Evolutionary conservation across 2,113 vertebrate genomes (phyloP).

Genomic region (Aythya baeri): DNA sequence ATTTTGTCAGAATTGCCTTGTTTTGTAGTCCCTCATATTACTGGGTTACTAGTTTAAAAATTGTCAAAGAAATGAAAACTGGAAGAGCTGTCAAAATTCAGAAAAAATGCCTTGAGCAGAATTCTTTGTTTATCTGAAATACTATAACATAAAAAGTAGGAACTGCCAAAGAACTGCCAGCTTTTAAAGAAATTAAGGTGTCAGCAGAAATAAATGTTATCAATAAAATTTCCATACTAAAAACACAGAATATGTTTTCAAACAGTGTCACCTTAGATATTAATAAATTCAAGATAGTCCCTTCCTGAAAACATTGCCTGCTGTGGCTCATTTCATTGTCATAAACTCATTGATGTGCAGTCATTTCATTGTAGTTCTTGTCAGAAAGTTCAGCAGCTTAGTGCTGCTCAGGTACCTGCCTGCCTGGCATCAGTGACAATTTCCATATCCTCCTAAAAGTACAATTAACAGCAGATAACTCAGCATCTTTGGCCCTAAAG

Average conservation of each 20-base stretch:
- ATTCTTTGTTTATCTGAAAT: constrained; percentile 26
- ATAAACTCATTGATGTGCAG: background rate
- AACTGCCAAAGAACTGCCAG: background rate
- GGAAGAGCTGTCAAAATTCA: constrained; percentile 17
- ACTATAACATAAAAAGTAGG: background rate
- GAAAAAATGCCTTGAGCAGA: background rate
- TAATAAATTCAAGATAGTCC: background rate
- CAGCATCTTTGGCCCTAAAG: background rate
- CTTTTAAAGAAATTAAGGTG: background rate
- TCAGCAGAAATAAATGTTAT: constrained; percentile 9
- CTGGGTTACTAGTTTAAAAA: background rate
- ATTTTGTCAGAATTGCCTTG: constrained; percentile 14
- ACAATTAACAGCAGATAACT: background rate
- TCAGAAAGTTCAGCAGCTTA: background rate
- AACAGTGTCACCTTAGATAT: background rate
- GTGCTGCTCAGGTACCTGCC: background rate
- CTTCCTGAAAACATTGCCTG: background rate
- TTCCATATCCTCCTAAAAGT: background rate
- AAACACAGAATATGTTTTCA: background rate
- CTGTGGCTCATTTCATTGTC: background rate
- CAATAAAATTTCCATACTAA: constrained; percentile 4
- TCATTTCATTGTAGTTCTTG: background rate
- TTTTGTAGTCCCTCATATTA: background rate
- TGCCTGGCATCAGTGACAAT: background rate
- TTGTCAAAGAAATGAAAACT: constrained; percentile 13